Base-by-base conservation (phyloP, 64 coral and sea anemone species). In the Exaiptasia diaphana region DNA sequence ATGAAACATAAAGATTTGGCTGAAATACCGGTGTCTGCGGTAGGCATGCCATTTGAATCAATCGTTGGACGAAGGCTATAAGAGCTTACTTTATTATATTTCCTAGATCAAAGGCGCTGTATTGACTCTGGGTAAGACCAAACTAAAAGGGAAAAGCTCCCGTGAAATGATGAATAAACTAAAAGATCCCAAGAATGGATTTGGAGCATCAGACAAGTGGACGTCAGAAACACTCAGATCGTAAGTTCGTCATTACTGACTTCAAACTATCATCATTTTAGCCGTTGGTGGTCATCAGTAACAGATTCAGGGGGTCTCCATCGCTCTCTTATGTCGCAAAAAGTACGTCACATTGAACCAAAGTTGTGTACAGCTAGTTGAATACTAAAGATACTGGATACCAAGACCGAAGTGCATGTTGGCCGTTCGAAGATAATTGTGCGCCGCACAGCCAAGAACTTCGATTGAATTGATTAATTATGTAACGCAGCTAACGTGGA, bases 91-190 rank as follows among this genome's bases (percentile, higher is more conserved):
- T 14, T 20, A 20, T 50, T 62, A 1, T 62, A 30, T 0, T 4
- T 71, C 17, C 11, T 8, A 71, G 67, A 18, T 71, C 23, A 71
- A 71, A 44, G 67, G 67, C 24, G 67, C 67, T 42, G 3, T 71
- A 71, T 21, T 21, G 36, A 37, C 34, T 9, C 13, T 71, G 1
- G 67, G 30, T 22, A 30, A 11, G 34, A 27, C 41, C 41, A 37
- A 71, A 5, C 34, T 71, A 37, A 37, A 71, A 13, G 37, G 36
- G 12, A 42, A 71, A 44, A 71, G 67, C 11, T 38, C 67, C 3
- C 34, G 67, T 18, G 28, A 71, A 25, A 29, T 71, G 41, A 15
- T 71, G 67, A 71, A 13, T 38, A 71, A 71, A 20, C 13, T 71
- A 3, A 71, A 71, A 37, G 67, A 71, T 44, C 35, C 35, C 3